Conservation (phyloP, 2,888 invertebrate species). For the Metellina segmentata region DNA sequence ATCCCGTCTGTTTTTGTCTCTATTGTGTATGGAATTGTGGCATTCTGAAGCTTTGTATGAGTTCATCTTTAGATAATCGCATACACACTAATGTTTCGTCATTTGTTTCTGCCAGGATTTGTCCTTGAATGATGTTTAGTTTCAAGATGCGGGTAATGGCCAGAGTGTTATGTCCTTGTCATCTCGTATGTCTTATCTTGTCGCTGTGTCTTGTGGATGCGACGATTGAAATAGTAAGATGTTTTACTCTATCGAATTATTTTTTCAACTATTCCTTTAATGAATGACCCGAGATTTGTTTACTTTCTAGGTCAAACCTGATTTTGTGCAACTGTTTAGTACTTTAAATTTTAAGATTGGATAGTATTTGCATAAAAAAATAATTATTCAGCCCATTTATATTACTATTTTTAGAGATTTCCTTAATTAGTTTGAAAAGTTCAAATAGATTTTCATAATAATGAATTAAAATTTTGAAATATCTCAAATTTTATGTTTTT, state of each 20-base stretch:
- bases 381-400: no score
- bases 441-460: no score
- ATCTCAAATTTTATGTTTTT: no score
- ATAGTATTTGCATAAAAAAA: no score
- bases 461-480: no score
- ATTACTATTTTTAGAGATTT: no score
- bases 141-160: slow-evolving; percentile 10
- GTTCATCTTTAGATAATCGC: not conserved
- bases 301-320: no score
- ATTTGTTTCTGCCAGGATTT: slow-evolving; percentile 28
- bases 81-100: not conserved
- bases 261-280: no score
- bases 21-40: not conserved
- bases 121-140: slow-evolving; percentile 41
- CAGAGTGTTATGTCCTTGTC: slow-evolving; percentile 23
- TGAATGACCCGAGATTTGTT: no score
- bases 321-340: not conserved
- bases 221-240: slow-evolving; percentile 50
- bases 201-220: slow-evolving; percentile 29
- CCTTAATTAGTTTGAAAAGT: no score
- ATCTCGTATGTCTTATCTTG: slow-evolving; percentile 18
- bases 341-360: not conserved
- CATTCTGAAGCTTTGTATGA: not conserved
- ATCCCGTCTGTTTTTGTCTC: not conserved
- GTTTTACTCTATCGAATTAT: not conserved